These are phyloP conservation scores for Luperina nickerlii DNA, from an alignment of 2,888 invertebrate species.

Conservation along the genomic window DNA sequence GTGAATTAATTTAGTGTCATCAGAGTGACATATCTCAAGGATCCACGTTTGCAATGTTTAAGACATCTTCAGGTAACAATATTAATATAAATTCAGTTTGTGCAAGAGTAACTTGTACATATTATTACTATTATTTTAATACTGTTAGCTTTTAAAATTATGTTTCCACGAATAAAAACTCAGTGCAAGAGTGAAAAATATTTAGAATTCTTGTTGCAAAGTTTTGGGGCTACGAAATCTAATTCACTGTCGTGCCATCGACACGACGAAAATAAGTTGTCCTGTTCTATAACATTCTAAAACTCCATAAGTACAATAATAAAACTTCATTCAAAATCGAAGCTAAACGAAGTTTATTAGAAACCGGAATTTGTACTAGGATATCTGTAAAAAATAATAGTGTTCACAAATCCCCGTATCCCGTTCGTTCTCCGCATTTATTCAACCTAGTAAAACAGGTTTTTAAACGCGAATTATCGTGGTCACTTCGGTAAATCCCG, in stretches of 20 bases:
- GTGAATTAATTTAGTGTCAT: conserved; percentile 23
- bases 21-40: neutral
- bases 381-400: neutral
- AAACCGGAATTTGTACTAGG: neutral
- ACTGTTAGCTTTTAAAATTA: too few relatives aligned
- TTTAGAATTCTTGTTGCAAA: neutral
- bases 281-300: neutral
- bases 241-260: neutral
- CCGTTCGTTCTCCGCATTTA: neutral
- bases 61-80: neutral
- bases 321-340: neutral
- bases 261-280: neutral
- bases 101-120: neutral
- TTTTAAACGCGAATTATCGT: neutral
- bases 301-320: neutral
- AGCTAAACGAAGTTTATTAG: neutral
- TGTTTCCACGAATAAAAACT: too few relatives aligned
- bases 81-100: neutral
- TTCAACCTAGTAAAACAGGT: neutral
- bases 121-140: too few relatives aligned
- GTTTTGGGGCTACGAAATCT: neutral
- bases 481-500: neutral
- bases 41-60: neutral
- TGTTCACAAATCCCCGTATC: neutral
- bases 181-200: neutral